These are phyloP conservation scores for Melieria crassipennis DNA, from an alignment of 2,888 invertebrate genomes.

Conservation along the genomic window DNA sequence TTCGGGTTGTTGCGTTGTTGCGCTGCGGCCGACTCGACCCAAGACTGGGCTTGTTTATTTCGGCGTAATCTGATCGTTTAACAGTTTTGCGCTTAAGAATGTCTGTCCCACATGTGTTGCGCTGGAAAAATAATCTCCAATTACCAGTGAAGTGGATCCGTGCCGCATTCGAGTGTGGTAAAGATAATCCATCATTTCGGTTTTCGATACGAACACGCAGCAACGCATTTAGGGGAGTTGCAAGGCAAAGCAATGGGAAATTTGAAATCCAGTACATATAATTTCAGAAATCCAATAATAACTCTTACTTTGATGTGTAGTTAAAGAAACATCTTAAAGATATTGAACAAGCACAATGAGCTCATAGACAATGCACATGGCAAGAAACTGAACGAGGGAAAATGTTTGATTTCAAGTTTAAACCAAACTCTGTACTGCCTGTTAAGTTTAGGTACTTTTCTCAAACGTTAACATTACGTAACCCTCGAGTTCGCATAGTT, in stretches of 20 bases:
- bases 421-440: background rate
- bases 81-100: conserved; percentile 49
- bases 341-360: background rate
- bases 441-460: background rate
- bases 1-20: conserved; percentile 8
- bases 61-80: conserved; percentile 58
- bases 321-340: background rate
- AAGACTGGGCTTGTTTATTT: conserved; percentile 8
- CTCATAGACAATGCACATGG: background rate
- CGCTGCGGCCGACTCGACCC: conserved; percentile 1
- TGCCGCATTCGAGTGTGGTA: conserved; percentile 30
- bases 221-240: no score
- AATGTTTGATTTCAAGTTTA: background rate
- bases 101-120: conserved; percentile 50
- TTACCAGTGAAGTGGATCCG: conserved; percentile 47
- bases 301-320: no score
- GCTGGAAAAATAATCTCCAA: conserved; percentile 48
- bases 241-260: background rate
- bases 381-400: background rate
- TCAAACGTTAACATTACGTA: background rate
- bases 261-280: background rate
- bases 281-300: background rate
- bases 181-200: conserved; percentile 42
- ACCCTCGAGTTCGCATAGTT: background rate
- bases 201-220: background rate